These are phyloP conservation scores for Anguilla rostrata DNA, from an alignment of 2,113 vertebrate genomes.

Conservation along the genomic window DNA sequence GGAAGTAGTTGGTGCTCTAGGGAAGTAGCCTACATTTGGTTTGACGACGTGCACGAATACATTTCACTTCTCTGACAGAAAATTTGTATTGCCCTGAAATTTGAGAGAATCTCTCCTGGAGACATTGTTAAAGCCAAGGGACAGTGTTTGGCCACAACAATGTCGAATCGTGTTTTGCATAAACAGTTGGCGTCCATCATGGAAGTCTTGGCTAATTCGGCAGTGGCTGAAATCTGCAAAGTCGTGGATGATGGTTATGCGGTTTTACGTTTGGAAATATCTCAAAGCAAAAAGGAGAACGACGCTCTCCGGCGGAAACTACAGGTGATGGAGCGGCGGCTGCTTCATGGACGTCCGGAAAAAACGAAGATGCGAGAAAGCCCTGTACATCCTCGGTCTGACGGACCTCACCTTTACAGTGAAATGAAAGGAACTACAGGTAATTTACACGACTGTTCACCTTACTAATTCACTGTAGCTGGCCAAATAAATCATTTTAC, in stretches of 20 bases:
- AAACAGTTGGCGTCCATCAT: slow-evolving; percentile 24
- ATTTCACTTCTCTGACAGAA: background rate
- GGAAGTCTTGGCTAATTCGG: slow-evolving; percentile 24
- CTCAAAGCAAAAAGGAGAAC: slow-evolving; percentile 24
- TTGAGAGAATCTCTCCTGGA: background rate
- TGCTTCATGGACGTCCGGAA: background rate
- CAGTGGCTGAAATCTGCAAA: slow-evolving; percentile 25
- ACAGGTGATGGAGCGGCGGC: slow-evolving; percentile 4
- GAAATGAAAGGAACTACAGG: background rate
- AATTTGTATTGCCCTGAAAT: background rate
- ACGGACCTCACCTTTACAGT: background rate
- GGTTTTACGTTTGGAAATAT: slow-evolving; percentile 10
- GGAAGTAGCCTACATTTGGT: background rate
- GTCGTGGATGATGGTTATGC: slow-evolving; percentile 22
- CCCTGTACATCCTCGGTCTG: background rate
- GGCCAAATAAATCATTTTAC: background rate
- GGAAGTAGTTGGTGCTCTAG: background rate
- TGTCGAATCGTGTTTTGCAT: slow-evolving; percentile 14
- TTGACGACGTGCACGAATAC: background rate
- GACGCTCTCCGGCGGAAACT: slow-evolving; percentile 5
- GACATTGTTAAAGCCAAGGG: background rate
- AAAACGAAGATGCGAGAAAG: background rate
- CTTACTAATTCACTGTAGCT: background rate
- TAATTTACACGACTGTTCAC: background rate
- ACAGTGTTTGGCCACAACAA: background rate